Percentiles rank a stretch among this genome's conserved stretches.
Conservation (phyloP, 2,888 invertebrate species). For the Spilosoma lubricipeda region DNA sequence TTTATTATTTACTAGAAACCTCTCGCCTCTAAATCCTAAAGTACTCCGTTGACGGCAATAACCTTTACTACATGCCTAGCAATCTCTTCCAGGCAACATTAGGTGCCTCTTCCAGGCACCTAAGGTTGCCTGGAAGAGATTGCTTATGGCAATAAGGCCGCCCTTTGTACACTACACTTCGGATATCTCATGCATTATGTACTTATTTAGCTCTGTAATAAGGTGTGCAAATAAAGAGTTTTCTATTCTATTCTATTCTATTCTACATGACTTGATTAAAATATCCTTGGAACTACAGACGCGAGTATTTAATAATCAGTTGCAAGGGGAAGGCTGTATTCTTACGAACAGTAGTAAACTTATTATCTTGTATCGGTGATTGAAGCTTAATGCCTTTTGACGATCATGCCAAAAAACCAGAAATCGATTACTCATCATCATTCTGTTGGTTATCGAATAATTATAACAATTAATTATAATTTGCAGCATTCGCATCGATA, state of each 20-base stretch:
- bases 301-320: not conserved
- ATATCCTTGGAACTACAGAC: not conserved
- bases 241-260: too few species aligned
- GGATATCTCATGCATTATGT: too few species aligned
- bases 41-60: not conserved
- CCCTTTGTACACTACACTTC: too few species aligned
- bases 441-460: conserved; percentile 11
- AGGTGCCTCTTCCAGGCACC: too few species aligned
- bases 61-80: too few species aligned
- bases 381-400: not conserved
- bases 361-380: not conserved
- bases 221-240: too few species aligned
- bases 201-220: too few species aligned
- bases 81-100: too few species aligned
- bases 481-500: conserved; percentile 31
- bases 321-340: not conserved
- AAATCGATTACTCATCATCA: not conserved
- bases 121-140: too few species aligned
- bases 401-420: not conserved
- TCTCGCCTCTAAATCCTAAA: not conserved
- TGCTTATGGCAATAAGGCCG: too few species aligned
- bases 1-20: not conserved
- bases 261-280: not conserved
- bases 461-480: conserved; percentile 27
- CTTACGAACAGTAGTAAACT: not conserved